These are phyloP conservation scores for Cephus pygmeus DNA, from an alignment of 2,888 invertebrate genomes.

Conservation along the genomic window DNA sequence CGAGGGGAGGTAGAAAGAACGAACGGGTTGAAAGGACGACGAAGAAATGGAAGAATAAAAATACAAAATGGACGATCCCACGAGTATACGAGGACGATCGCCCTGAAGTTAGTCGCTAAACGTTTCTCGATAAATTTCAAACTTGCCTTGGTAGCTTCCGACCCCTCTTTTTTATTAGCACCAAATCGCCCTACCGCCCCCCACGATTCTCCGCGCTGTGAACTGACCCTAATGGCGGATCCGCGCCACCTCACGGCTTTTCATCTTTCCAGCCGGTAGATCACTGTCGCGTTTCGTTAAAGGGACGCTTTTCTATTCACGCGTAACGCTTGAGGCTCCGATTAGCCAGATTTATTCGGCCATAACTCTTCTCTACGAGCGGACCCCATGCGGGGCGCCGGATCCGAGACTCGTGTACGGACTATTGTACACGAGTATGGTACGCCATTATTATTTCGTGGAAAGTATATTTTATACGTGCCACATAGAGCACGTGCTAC, in stretches of 20 bases:
- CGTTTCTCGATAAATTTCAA: not conserved
- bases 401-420: not conserved
- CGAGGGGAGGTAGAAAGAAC: not conserved
- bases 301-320: slow-evolving; percentile 33
- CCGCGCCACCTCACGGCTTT: slow-evolving; percentile 29
- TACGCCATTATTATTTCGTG: not conserved
- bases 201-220: not conserved
- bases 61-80: too few species aligned
- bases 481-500: too few species aligned
- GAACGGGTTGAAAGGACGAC: slow-evolving; percentile 19
- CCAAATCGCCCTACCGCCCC: too few species aligned
- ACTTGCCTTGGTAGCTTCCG: too few species aligned
- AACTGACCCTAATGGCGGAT: not conserved
- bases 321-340: slow-evolving; percentile 29
- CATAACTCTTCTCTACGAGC: slow-evolving; percentile 26
- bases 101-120: not conserved
- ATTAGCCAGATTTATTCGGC: slow-evolving; percentile 31
- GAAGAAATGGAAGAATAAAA: slow-evolving; percentile 28
- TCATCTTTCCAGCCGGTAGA: slow-evolving; percentile 41
- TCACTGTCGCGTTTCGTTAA: slow-evolving; percentile 44
- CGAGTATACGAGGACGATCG: not conserved
- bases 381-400: slow-evolving; percentile 26
- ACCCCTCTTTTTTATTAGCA: too few species aligned
- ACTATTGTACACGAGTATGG: too few species aligned
- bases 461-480: not conserved